Evolutionary conservation across 2,113 vertebrate genomes (phyloP), one percentile per base, ranked within the genome.

Genomic region (Lota lota): DNA sequence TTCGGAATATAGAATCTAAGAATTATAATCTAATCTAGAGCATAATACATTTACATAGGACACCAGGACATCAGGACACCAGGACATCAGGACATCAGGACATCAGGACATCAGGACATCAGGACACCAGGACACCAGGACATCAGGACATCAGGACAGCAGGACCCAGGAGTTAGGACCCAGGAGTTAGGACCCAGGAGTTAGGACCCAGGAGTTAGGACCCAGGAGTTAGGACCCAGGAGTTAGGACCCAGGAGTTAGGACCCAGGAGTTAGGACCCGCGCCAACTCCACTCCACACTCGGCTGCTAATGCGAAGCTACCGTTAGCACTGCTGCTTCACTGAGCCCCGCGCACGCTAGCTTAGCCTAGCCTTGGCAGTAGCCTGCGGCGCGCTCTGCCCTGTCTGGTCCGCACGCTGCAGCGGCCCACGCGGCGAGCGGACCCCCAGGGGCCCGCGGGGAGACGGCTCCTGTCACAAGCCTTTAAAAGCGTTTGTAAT

Each of bases 221-320:
- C n/a, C n/a, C n/a, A n/a, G n/a, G n/a, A n/a, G n/a, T n/a, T n/a
- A n/a, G 24, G 24, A 24, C 24, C 24, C 24, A 24, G 24, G 2
- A 24, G 24, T 24, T 24, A 24, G n/a, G n/a, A 24, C 24, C 24
- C 24, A 24, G 24, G 24, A 24, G 24, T 10, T 11, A 40, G 36
- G 36, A 40, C 36, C 6, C 6, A 60, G 91, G 92, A 95, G 63
- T 67, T 75, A 75, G 84, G 87, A 91, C 60, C 0, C 61, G 61
- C 75, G 90, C 91, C 91, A 92, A 72, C 77, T 80, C 74, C 74
- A 74, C 75, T 92, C 88, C 74, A 71, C 73, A 79, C 69, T 70
- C 68, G 22, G 18, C 28, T 63, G 61, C 74, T 92, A 89, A 92
- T 88, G 18, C 67, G 74, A 85, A 82, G 84, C 82, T 88, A 88